These are phyloP conservation scores for Zapornia atra DNA, from an alignment of 2,113 vertebrate species.

Conservation along the genomic window DNA sequence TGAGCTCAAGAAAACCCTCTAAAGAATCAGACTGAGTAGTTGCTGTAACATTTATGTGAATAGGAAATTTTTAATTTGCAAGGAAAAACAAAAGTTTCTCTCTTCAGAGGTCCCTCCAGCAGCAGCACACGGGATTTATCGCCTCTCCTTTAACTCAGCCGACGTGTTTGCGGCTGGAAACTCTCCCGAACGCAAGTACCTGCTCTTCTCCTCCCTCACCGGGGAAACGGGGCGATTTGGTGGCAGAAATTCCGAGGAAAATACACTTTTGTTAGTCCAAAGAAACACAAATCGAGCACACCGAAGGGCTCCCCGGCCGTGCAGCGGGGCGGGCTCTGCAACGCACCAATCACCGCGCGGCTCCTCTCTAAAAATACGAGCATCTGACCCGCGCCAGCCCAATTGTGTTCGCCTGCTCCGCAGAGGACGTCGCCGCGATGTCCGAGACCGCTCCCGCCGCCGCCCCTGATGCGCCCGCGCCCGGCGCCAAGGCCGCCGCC, in stretches of 20 bases:
- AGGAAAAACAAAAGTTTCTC: slow-evolving; percentile 73
- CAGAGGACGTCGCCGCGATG: slow-evolving; percentile 34
- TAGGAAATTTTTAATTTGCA: slow-evolving; percentile 67
- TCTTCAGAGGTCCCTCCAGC: slow-evolving; percentile 50
- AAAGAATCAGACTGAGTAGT: neutral
- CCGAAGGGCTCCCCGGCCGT: slow-evolving; percentile 48
- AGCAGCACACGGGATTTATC: slow-evolving; percentile 58
- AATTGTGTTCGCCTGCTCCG: slow-evolving; percentile 19
- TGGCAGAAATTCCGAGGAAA: slow-evolving; percentile 66
- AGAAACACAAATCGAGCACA: slow-evolving; percentile 78
- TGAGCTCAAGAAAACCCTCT: slow-evolving; percentile 48
- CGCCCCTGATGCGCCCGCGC: slow-evolving; percentile 56
- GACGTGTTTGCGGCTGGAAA: slow-evolving; percentile 11
- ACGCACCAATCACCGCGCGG: slow-evolving; percentile 77
- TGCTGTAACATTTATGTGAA: neutral
- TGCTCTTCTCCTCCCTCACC: slow-evolving; percentile 23
- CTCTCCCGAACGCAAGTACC: slow-evolving; percentile 65
- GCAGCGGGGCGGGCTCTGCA: slow-evolving; percentile 65
- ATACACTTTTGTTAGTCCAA: slow-evolving; percentile 75
- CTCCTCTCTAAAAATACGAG: slow-evolving; percentile 78
- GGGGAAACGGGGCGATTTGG: slow-evolving; percentile 33
- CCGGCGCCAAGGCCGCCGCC: slow-evolving; percentile 56
- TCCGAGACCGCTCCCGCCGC: slow-evolving; percentile 76
- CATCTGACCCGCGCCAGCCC: slow-evolving; percentile 40
- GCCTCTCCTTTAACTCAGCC: slow-evolving; percentile 45